Evolutionary conservation across 2,797 vertebrate species (phyloP).

Genomic region (Amniataba percoides): DNA sequence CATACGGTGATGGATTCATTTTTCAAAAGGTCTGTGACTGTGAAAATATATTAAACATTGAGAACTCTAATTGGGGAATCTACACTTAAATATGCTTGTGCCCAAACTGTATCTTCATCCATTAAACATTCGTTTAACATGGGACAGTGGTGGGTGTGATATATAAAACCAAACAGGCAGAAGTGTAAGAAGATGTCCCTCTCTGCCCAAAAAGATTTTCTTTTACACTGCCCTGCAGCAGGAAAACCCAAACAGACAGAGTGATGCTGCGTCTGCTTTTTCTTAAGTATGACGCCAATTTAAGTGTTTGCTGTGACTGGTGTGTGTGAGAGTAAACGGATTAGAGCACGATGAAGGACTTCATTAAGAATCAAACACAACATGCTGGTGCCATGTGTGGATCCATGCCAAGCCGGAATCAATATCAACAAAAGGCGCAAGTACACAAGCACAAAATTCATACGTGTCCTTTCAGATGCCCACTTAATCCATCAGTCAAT

Average conservation of each 20-base stretch:
- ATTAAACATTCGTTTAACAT: background rate
- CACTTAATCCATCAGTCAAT: constrained; percentile 64
- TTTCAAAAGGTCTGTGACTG: background rate
- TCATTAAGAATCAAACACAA: constrained; percentile 53
- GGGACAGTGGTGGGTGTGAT: background rate
- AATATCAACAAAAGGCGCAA: constrained; percentile 69
- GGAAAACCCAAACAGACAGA: constrained; percentile 5
- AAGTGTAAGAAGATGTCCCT: background rate
- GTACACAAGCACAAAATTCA: constrained; percentile 57
- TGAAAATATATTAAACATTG: background rate
- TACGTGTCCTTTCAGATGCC: constrained; percentile 55
- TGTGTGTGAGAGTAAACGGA: constrained; percentile 50
- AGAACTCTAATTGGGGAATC: background rate
- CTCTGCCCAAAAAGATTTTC: too few species aligned
- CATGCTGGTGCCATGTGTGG: constrained; percentile 36
- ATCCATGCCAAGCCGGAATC: constrained; percentile 50
- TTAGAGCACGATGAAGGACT: constrained; percentile 49
- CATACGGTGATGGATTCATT: background rate
- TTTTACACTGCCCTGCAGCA: constrained; percentile 5
- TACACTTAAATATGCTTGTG: background rate
- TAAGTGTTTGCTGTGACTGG: constrained; percentile 39
- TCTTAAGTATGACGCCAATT: constrained; percentile 20
- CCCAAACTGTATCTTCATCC: background rate
- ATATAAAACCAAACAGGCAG: background rate
- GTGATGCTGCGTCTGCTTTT: constrained; percentile 16